Base-by-base conservation (phyloP, 2,797 vertebrate species). In the Myotis planiceps region DNA sequence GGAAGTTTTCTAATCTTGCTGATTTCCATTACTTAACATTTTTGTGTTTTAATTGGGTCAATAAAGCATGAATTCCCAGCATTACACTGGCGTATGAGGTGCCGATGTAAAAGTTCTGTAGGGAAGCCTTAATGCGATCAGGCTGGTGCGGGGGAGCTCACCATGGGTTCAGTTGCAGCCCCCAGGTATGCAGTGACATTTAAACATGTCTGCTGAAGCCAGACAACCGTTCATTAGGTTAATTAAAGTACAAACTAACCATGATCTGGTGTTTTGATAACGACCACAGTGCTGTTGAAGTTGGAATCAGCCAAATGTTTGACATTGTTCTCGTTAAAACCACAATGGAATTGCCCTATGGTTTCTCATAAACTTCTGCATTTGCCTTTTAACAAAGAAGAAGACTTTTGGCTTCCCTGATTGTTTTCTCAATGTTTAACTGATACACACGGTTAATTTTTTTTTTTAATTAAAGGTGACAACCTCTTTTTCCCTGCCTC, bases 231-330 rank as follows among this genome's bases (percentile, higher is more conserved):
- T 97, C 92, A 96, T 96, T 97, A 96, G 81, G 97, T 96, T 96
- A 97, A 97, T 97, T 95, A 97, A 93, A 95, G 84, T 92, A 71
- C 91, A 88, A 94, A 92, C 85, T 80, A 94, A 86, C 58, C 47
- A 53, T 2, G 29, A 49, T 96, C 42, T 86, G 74, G 58, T 96
- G 58, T 80, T 86, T 95, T 74, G 87, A 83, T 96, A 90, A 92
- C 3, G 45, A 88, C 71, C 66, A 49, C 49, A 51, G 92, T 74
- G 53, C 58, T 92, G 29, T 74, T 82, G 58, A 65, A 87, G 55
- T 96, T 94, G 68, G 53, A 95, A 78, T 81, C 5, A 15, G 60
- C 51, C 89, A 42, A 78, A 78, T 32, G 25, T 93, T 92, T 71
- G 63, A 88, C 49, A 45, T 81, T 85, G 42, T 88, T 96, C 68